Evolutionary conservation across 2,113 vertebrate species (phyloP).

Genomic region (Petroica traversi): DNA sequence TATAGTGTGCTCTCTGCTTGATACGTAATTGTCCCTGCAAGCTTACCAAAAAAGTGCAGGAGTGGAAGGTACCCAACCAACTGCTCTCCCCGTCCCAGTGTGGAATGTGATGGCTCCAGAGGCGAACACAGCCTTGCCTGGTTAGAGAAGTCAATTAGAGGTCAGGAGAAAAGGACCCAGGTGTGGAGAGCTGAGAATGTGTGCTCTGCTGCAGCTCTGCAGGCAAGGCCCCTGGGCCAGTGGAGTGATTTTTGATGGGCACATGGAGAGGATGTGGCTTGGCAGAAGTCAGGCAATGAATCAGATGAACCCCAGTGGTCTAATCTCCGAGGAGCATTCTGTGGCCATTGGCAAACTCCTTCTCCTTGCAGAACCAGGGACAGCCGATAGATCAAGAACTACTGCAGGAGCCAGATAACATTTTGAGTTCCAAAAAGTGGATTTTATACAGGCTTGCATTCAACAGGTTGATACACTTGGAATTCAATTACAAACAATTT

Average conservation of each 20-base stretch:
- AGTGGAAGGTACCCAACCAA: neutral
- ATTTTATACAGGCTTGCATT: neutral
- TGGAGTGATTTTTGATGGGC: neutral
- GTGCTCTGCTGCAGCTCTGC: neutral
- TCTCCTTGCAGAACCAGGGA: neutral
- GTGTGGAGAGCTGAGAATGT: neutral
- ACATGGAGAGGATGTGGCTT: neutral
- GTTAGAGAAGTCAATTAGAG: neutral
- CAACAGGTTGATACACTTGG: neutral
- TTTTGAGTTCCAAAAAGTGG: neutral
- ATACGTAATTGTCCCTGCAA: neutral
- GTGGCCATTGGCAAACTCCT: neutral
- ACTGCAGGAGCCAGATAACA: neutral
- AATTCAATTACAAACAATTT: neutral
- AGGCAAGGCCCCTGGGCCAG: neutral
- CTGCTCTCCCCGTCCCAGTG: neutral
- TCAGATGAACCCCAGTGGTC: neutral
- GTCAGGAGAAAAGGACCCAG: neutral
- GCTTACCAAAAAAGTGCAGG: neutral
- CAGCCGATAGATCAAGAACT: neutral
- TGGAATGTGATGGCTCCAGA: neutral
- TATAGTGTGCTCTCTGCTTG: neutral
- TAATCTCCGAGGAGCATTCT: fast-evolving
- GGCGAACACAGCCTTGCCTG: fast-evolving
- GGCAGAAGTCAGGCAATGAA: neutral